These are phyloP conservation scores for Drosophila nebulosa DNA, from an alignment of 1,140 invertebrate genomes.

Conservation along the genomic window DNA sequence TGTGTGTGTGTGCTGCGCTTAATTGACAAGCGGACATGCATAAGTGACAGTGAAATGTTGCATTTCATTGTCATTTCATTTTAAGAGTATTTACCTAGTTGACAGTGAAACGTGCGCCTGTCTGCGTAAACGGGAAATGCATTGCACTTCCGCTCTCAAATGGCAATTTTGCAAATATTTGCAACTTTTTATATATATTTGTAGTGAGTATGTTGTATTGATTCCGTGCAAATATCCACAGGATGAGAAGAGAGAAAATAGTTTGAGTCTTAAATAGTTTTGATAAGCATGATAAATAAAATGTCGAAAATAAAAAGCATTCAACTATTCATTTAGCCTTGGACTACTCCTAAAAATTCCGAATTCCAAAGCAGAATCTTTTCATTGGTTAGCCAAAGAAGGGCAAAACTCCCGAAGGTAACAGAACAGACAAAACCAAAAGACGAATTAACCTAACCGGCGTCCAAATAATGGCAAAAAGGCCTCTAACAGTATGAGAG, in stretches of 20 bases:
- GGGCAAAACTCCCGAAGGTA: constrained; percentile 47
- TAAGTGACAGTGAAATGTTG: constrained; percentile 75
- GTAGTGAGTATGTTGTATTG: constrained; percentile 42
- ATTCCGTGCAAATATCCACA: constrained; percentile 46
- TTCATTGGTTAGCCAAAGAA: constrained; percentile 31
- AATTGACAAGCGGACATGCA: constrained; percentile 67
- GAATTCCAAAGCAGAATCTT: constrained; percentile 35
- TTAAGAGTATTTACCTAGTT: background rate
- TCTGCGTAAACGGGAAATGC: constrained; percentile 38
- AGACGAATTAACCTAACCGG: constrained; percentile 51
- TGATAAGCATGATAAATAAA: constrained; percentile 10
- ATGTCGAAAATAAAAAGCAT: constrained; percentile 64
- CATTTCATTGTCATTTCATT: constrained; percentile 15
- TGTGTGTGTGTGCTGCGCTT: constrained; percentile 36
- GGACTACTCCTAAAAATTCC: background rate
- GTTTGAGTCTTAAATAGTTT: constrained; percentile 37
- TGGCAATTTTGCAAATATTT: constrained; percentile 55
- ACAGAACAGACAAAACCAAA: constrained; percentile 20
- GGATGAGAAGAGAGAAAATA: too few species aligned
- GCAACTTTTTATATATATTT: background rate
- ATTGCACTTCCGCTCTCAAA: constrained; percentile 54
- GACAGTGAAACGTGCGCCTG: constrained; percentile 1
- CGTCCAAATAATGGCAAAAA: constrained; percentile 64
- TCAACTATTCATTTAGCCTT: constrained; percentile 53
- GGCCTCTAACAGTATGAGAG: constrained; percentile 26